Base-by-base conservation (phyloP, 2,888 invertebrate genomes). In the Cantharis rustica region DNA sequence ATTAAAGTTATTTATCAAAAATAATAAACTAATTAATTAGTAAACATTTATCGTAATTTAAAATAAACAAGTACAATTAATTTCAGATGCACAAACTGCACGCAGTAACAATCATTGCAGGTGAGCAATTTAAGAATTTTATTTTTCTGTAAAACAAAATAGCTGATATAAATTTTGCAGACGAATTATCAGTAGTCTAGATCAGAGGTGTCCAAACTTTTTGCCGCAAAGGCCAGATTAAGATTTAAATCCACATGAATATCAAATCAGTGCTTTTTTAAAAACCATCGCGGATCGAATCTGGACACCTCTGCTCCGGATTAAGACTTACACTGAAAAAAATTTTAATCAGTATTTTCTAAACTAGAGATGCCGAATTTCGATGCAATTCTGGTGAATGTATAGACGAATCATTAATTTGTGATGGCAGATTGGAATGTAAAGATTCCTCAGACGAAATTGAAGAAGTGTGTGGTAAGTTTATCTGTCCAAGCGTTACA, bases 371-470 rank as follows among this genome's bases (percentile, higher is more conserved):
- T 9, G 2, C 5, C 4, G 9, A 69, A 26, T 77, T 76, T 69
- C 16, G 72, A 62, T 88, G 88, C 68, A 62, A 47, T 9, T 84
- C 84, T 70, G 87, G 87, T 9, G 82, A 88, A 4, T 90, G 89
- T 76, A 87, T 90, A 75, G 71, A 81, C 13, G 82, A 82, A 23
- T 86, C 86, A 11, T 79, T 83, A n/a, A 81, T 88, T 27, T 90
- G 90, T 75, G 89, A 90, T 79, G 90, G 90, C 7, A 82, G 64
- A 72, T 81, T 83, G 10, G 85, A 90, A 74, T 90, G 90, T 78
- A 77, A 16, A 4, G 90, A 90, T 82, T 83, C 83, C 9, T 88
- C 89, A 20, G 90, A 90, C 76, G 90, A 90, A 82, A 88, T 86
- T 71, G 76, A 79, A n/a, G 76, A 78, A 1, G 3, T 11, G 63